These are phyloP conservation scores for Asteroscopus sphinx DNA, from an alignment of 2,888 invertebrate species.

Conservation along the genomic window DNA sequence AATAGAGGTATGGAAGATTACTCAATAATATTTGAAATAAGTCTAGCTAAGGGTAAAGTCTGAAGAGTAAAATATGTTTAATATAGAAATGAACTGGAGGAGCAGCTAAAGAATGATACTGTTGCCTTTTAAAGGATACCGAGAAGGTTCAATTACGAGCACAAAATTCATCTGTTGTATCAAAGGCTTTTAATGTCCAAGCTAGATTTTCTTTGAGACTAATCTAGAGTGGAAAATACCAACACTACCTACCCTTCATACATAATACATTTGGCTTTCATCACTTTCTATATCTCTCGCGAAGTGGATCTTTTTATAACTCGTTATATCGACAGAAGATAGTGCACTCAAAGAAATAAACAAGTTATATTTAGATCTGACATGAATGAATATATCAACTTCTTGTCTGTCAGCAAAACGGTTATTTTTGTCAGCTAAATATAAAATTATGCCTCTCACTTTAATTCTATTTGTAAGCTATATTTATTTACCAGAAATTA, in stretches of 20 bases:
- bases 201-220: background rate
- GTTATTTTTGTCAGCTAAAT: slow-evolving; percentile 44
- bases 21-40: background rate
- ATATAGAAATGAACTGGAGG: background rate
- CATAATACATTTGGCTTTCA: slow-evolving; percentile 19
- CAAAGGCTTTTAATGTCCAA: slow-evolving; percentile 3
- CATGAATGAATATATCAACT: slow-evolving; percentile 43
- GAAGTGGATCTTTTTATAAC: slow-evolving; percentile 18
- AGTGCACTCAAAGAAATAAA: slow-evolving; percentile 36
- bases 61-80: background rate
- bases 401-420: slow-evolving; percentile 28
- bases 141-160: background rate
- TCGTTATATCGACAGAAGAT: slow-evolving; percentile 20
- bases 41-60: too few relatives aligned
- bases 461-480: slow-evolving; percentile 15
- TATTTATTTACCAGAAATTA: slow-evolving; percentile 8
- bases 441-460: slow-evolving; percentile 22
- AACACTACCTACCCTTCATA: slow-evolving; percentile 13
- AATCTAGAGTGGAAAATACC: slow-evolving; percentile 13
- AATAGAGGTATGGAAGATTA: background rate
- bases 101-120: background rate
- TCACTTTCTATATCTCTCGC: slow-evolving; percentile 25
- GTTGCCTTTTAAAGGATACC: background rate
- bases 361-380: slow-evolving; percentile 37
- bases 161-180: background rate